These are phyloP conservation scores for Battus philenor DNA, from an alignment of 1,140 invertebrate genomes.

Conservation along the genomic window DNA sequence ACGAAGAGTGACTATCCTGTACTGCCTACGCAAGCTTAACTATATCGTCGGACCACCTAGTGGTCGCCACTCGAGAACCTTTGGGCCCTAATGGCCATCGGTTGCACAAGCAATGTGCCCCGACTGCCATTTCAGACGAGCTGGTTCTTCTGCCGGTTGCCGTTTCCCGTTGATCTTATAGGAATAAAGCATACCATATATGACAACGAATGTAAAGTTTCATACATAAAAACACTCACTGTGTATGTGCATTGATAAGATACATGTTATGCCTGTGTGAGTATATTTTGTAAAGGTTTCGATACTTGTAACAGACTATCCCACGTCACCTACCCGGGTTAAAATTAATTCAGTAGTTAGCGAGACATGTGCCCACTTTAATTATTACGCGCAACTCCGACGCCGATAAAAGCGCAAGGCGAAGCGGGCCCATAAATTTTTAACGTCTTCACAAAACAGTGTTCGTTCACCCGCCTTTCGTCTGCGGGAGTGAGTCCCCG, in stretches of 20 bases:
- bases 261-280: too few relatives aligned
- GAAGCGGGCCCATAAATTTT: slow-evolving; percentile 28
- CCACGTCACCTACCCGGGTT: neutral
- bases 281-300: too few relatives aligned
- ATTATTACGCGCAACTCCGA: slow-evolving; percentile 37
- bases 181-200: neutral
- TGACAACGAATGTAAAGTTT: neutral
- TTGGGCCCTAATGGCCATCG: too few relatives aligned
- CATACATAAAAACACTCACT: neutral
- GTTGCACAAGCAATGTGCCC: too few relatives aligned
- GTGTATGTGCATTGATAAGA: neutral
- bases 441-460: slow-evolving; percentile 55
- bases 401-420: slow-evolving; percentile 38
- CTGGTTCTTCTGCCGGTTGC: too few relatives aligned
- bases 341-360: slow-evolving; percentile 30
- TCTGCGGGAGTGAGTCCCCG: slow-evolving; percentile 19
- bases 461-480: slow-evolving; percentile 38
- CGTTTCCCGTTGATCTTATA: too few relatives aligned
- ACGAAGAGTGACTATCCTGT: too few relatives aligned
- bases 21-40: too few relatives aligned
- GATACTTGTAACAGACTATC: too few relatives aligned
- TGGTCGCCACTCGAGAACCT: too few relatives aligned
- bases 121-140: too few relatives aligned
- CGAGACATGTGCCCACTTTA: slow-evolving; percentile 38
- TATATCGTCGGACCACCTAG: too few relatives aligned